Base-by-base conservation (phyloP, 2,113 vertebrate genomes). In the Stegastes partitus region DNA sequence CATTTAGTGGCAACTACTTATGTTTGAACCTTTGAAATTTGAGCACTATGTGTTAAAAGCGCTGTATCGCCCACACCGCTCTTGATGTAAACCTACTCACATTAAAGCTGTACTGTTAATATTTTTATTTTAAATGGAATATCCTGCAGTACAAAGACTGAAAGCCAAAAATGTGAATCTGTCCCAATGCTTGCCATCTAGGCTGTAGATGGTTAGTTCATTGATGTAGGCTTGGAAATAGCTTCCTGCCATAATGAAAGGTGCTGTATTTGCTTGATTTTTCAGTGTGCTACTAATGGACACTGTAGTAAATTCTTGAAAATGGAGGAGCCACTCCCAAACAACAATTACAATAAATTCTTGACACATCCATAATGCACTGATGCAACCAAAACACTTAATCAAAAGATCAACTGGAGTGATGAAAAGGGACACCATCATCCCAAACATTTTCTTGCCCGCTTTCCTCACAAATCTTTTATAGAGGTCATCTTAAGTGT, bases 11-110 rank as follows among this genome's bases (percentile, higher is more conserved):
- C 14, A 9, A 53, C 61, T 14, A 45, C 68, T 14, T 34, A 34
- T 34, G 31, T 72, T 66, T 65, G 28, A 72, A 63, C 58, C 42
- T 64, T 57, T 70, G 58, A 78, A 28, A 47, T 64, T 28, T 37
- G 57, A 63, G 49, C 51, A 5, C 26, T 74, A 28, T 51, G 19
- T 54, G n/a, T 62, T 45, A 49, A 47, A 74, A 69, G 50, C 5
- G 45, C 25, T 25, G 11, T 22, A 21, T 44, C 21, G 12, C 75
- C 64, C 39, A 23, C 9, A 28, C n/a, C n/a, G 57, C 22, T 74
- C 25, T 74, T 25, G 11, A 19, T 2, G 47, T 49, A 49, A 54
- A 50, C 47, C 47, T 50, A n/a, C 19, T 50, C 47, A 50, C 3
- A 42, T 42, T 42, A 42, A 42, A 15, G 31, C 31, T 34, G 47